Evolutionary conservation across 1,140 invertebrate species (phyloP).

Genomic region (Danaus melanippus): DNA sequence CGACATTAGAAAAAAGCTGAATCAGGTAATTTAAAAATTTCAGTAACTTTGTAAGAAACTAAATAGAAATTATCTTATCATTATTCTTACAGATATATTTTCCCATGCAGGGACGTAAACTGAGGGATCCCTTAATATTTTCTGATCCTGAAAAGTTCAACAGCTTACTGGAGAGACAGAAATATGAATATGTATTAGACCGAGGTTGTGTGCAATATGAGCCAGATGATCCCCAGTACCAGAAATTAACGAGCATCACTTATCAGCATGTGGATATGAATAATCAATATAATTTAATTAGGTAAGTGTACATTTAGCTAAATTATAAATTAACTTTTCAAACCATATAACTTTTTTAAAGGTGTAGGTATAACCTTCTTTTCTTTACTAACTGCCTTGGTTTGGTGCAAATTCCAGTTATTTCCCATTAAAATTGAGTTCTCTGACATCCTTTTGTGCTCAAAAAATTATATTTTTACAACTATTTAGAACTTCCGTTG

Average conservation of each 20-base stretch:
- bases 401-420: too few species aligned
- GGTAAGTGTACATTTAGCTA: slow-evolving; percentile 30
- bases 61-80: neutral
- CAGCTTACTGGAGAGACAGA: slow-evolving; percentile 75
- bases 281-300: slow-evolving; percentile 80
- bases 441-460: too few species aligned
- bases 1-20: slow-evolving; percentile 86
- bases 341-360: too few species aligned
- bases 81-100: slow-evolving; percentile 83
- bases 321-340: neutral
- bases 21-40: slow-evolving; percentile 62
- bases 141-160: slow-evolving; percentile 76
- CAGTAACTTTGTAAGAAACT: too few species aligned
- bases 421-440: too few species aligned
- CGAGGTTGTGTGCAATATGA: slow-evolving; percentile 94
- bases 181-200: slow-evolving; percentile 93
- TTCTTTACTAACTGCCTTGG: too few species aligned
- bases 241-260: slow-evolving; percentile 79
- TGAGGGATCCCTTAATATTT: slow-evolving; percentile 87
- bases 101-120: slow-evolving; percentile 78
- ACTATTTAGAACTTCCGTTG: neutral
- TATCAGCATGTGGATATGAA: slow-evolving; percentile 84
- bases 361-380: too few species aligned
- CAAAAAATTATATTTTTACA: slow-evolving; percentile 2
- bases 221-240: slow-evolving; percentile 90